Evolutionary conservation across 1,140 invertebrate genomes (phyloP), one percentile per base, ranked within the genome.

Genomic region (Hylyphantes graminicola): DNA sequence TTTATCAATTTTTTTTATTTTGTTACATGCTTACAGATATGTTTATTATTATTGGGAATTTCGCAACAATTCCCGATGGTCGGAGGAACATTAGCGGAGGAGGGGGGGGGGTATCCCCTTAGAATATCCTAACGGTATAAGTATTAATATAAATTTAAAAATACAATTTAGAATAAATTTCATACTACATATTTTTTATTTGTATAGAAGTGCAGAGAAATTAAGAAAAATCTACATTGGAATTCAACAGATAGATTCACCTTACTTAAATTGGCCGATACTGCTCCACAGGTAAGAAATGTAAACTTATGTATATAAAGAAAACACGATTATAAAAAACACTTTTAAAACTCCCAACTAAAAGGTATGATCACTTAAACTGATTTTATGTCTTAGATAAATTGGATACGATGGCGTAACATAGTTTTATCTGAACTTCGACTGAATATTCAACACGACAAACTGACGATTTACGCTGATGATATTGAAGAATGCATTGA

Each of bases 361-460:
- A 35, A 35, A 35, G 12, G 12, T 6, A 15, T 61, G 12, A 15
- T 61, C 17, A 61, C 17, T 61, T 12, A 61, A 61, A 61, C 57
- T 61, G 3, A 3, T 61, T 61, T 61, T 61, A 15, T 15, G 0
- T 15, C 50, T 0, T 35, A 83, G 80, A 83, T 83, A 55, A 83
- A 83, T 48, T 83, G 80, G 80, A 55, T 74, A 7, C 61, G 80
- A 21, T 83, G 80, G 80, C 48, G 80, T 17, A 83, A 83, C 48
- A 73, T 75, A 53, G 59, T 83, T n/a, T 83, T 74, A 15, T 65
- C 70, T 13, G 80, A 83, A n/a, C 72, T 83, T 6, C 13, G 59
- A 61, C 15, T 83, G 6, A 51, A 83, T 65, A 74, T 83, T 51
- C 80, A 70, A 48, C 61, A 74, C 11, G 80, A 83, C 11, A 55